Conservation (phyloP, 2,888 invertebrate genomes). For the Troides aeacus region DNA sequence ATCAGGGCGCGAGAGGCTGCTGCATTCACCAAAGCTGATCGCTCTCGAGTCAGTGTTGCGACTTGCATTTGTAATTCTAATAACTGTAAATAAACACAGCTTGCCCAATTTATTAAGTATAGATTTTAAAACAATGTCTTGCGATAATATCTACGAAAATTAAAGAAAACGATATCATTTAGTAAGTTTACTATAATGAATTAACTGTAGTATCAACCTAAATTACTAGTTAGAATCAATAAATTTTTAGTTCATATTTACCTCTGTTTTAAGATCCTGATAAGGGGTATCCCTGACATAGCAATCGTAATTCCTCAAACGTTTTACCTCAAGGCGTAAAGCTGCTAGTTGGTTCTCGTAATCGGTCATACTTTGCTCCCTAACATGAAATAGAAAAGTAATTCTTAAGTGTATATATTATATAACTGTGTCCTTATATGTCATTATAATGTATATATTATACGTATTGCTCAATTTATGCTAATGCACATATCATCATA, state of each 20-base stretch:
- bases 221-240: background rate
- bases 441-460: too few relatives aligned
- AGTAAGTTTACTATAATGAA: background rate
- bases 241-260: conserved; percentile 30
- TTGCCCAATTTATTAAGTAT: too few relatives aligned
- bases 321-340: conserved; percentile 60
- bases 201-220: background rate
- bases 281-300: conserved; percentile 58
- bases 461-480: too few relatives aligned
- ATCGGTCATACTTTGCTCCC: conserved; percentile 63
- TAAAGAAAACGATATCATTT: too few relatives aligned
- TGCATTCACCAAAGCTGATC: conserved; percentile 57
- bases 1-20: conserved; percentile 68
- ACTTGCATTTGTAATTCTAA: conserved; percentile 67
- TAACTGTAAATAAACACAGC: conserved; percentile 42
- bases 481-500: too few relatives aligned
- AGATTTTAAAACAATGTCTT: too few relatives aligned
- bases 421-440: too few relatives aligned
- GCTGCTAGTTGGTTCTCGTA: conserved; percentile 62
- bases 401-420: too few relatives aligned
- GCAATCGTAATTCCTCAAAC: conserved; percentile 61
- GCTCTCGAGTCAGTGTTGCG: conserved; percentile 59
- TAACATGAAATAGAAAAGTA: conserved; percentile 32
- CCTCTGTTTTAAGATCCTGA: conserved; percentile 66
- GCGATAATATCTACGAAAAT: too few relatives aligned